These are phyloP conservation scores for Drosophila orosa DNA, from an alignment of 1,140 invertebrate genomes.

Conservation along the genomic window DNA sequence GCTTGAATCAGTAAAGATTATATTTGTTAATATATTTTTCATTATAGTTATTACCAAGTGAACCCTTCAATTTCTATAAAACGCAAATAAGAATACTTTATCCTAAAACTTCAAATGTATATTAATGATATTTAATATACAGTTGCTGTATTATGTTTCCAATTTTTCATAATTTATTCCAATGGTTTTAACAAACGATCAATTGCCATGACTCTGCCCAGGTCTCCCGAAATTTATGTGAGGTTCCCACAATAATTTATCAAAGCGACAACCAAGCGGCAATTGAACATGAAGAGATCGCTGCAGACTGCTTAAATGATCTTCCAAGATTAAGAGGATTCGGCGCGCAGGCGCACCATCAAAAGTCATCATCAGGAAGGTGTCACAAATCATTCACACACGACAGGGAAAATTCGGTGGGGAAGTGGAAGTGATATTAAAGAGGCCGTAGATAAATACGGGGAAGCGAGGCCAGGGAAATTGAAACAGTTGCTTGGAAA, in stretches of 20 bases:
- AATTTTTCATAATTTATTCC: background rate
- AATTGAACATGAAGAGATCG: constrained; percentile 18
- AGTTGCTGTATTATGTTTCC: background rate
- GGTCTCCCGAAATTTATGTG: constrained; percentile 29
- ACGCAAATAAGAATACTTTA: background rate
- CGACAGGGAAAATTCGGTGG: constrained; percentile 10
- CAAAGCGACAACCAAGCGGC: constrained; percentile 34
- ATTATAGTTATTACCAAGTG: background rate
- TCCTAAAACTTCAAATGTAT: background rate
- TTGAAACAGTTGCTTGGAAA: constrained; percentile 77
- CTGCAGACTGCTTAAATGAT: constrained; percentile 19
- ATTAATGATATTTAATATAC: background rate
- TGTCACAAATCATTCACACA: constrained; percentile 78
- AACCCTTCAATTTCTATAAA: background rate
- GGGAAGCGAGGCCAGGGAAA: constrained; percentile 37
- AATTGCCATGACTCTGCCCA: background rate
- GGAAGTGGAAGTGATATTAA: constrained; percentile 73
- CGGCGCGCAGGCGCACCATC: constrained; percentile 50
- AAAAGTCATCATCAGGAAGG: constrained; percentile 55
- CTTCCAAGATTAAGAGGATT: constrained; percentile 32
- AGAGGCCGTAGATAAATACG: constrained; percentile 67
- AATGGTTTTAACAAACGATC: constrained; percentile 1
- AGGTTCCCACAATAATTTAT: constrained; percentile 76
- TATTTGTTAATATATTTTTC: background rate
- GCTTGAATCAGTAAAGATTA: background rate